Evolutionary conservation across 2,888 invertebrate genomes (phyloP), one percentile per base, ranked within the genome.

Genomic region (Lasioglossum calceatum): DNA sequence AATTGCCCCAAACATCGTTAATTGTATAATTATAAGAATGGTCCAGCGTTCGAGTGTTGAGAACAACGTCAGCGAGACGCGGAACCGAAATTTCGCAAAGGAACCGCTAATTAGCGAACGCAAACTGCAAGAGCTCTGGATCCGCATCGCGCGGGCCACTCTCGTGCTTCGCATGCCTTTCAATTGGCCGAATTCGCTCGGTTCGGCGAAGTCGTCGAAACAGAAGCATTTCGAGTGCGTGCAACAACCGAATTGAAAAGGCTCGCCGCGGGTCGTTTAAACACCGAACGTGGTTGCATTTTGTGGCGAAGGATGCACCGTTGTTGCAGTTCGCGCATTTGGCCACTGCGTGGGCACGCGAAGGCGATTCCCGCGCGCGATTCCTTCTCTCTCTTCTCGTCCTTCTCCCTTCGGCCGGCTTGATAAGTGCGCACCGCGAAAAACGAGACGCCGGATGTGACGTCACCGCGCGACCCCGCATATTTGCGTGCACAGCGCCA

Each of bases 401-500:
- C 77, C 64, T 78, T 85, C 81, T 77, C 81, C 73, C 86, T 54
- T 71, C 73, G 71, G 54, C 78, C 81, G n/a, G 85, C 88, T 87
- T 92, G 93, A 93, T 93, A 93, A 93, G 91, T 93, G 90, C 87
- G 82, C 88, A 87, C 85, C 89, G 92, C 93, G 93, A 94, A 94
- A 94, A 94, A 93, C 93, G 94, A 90, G 92, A 94, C 93, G 92
- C 94, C 93, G 94, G 94, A 94, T 94, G 88, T 94, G 93, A 94
- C 93, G 93, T 94, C 93, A 94, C 86, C 86, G 84, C 2, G 54
- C 27, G 88, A 61, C 85, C 86, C 85, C 54, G 86, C 88, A 87
- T 91, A 90, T 91, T 91, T 90, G 90, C 90, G 88, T 90, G 73
- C 82, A 87, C 85, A 83, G 82, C 89, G 81, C 82, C 54, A 23